phyloP scores from a whole-genome alignment of 2,113 vertebrate genomes.

The Pycnonotus jocosus region DNA sequence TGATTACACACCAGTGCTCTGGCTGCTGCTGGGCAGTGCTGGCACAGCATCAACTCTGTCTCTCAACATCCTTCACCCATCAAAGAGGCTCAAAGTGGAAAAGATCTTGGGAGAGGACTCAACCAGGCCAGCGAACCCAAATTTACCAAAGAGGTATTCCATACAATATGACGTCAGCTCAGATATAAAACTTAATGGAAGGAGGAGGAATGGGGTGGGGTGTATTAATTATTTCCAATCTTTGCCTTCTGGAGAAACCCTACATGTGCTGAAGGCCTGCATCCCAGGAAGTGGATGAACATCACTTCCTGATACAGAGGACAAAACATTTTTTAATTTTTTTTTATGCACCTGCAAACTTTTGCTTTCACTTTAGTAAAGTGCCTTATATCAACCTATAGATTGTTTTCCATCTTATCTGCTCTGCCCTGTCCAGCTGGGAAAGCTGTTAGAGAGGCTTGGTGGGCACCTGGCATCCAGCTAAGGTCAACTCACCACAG shows the following conservation, averaged over 20 bases:
- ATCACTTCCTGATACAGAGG: not conserved
- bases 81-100: not conserved
- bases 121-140: not conserved
- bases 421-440: not conserved
- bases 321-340: not conserved
- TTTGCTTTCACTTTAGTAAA: not conserved
- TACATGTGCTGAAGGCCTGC: not conserved
- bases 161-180: not conserved
- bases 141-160: not conserved
- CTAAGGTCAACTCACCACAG: not conserved
- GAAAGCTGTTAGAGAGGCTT: not conserved
- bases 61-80: not conserved
- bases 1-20: not conserved
- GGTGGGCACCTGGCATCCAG: not conserved
- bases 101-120: not conserved
- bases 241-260: not conserved
- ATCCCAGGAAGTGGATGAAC: not conserved
- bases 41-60: not conserved
- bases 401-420: not conserved
- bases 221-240: not conserved
- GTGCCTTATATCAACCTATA: not conserved
- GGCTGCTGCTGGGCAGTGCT: not conserved
- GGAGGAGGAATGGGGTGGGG: not conserved
- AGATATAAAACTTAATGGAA: not conserved
- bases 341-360: rapidly evolving